Percentiles rank a stretch among this genome's conserved stretches.
phyloP scores from a whole-genome alignment of 2,888 invertebrate genomes.

The Drosophila macrospina region DNA sequence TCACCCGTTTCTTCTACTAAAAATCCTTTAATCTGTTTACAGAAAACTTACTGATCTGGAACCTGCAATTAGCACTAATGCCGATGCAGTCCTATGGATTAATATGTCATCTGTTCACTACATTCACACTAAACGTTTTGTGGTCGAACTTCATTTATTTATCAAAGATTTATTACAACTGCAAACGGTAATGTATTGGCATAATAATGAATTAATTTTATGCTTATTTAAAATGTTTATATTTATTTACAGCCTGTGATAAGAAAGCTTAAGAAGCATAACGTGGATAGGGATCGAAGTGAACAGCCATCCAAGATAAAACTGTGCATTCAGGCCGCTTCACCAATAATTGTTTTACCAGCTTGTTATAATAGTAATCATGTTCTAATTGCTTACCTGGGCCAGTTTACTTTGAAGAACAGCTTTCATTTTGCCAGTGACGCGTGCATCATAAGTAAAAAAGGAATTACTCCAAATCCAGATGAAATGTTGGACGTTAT shows the following conservation, averaged over 20 bases:
- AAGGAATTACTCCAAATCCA: conserved; percentile 51
- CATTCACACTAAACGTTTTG: conserved; percentile 97
- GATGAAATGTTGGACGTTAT: conserved; percentile 88
- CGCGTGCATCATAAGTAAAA: conserved; percentile 75
- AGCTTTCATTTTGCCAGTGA: conserved; percentile 89
- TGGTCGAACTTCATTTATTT: conserved; percentile 94
- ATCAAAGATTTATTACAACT: conserved; percentile 93
- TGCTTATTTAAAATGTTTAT: neutral
- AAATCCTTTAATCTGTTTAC: conserved; percentile 18
- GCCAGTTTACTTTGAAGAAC: conserved; percentile 91
- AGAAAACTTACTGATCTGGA: conserved; percentile 64
- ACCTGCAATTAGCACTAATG: conserved; percentile 65
- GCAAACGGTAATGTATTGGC: conserved; percentile 87
- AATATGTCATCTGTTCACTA: conserved; percentile 96
- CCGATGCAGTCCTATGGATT: conserved; percentile 85
- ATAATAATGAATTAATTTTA: neutral
- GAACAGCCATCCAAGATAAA: conserved; percentile 82
- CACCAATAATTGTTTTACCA: conserved; percentile 95
- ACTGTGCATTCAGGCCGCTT: conserved; percentile 85
- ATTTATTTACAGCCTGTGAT: conserved; percentile 72
- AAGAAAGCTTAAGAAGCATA: conserved; percentile 82
- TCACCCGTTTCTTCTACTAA: neutral
- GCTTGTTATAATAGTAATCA: conserved; percentile 92
- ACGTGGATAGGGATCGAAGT: conserved; percentile 59
- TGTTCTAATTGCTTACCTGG: conserved; percentile 92